Evolutionary conservation across 2,888 invertebrate genomes (phyloP), one percentile per base, ranked within the genome.

Genomic region (Drosophila conformis): DNA sequence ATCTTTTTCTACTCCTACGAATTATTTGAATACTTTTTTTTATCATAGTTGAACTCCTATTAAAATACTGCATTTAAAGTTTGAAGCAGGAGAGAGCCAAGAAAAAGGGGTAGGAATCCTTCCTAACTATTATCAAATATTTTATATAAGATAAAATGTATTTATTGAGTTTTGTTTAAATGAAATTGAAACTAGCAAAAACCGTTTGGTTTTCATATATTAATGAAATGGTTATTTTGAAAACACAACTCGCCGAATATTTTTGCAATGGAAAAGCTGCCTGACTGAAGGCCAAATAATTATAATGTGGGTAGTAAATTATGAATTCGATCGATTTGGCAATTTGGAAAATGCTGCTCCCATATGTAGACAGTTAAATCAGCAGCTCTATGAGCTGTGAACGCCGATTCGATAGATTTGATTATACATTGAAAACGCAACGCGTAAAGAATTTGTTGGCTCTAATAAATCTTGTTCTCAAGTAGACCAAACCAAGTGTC

Each of bases 1-100:
- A 95, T 95, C 91, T 95, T 96, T 93, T 97, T 97, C 85, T 97
- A 97, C 91, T 97, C 15, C 36, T 36, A 15, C 15, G 36, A 15
- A 36, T 15, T 15, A 36, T 31, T 31, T 31, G 31, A 10, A 10
- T 31, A 2, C 2, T 31, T 38, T 21, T 38, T 21, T 38, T 38
- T 7, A 36, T 7, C 7, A 36, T 3, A 7, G 3, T 36, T 7
- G 1, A 13, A 21, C 21, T 11, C 1, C 3, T 6, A 46, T 21
- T 21, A 3, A 21, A 46, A 13, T 13, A 21, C 13, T 21, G 6
- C 21, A 13, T 21, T 13, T 13, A 46, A 46, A 13, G 46, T 13
- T 13, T 46, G 21, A 21, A 11, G 40, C 40, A 21, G 11, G n/a
- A 21, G n/a, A n/a, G 21, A 21, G n/a, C 38, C n/a, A 8, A 1